Base-by-base conservation (phyloP, 2,888 invertebrate genomes). In the Halictus quadricinctus region DNA sequence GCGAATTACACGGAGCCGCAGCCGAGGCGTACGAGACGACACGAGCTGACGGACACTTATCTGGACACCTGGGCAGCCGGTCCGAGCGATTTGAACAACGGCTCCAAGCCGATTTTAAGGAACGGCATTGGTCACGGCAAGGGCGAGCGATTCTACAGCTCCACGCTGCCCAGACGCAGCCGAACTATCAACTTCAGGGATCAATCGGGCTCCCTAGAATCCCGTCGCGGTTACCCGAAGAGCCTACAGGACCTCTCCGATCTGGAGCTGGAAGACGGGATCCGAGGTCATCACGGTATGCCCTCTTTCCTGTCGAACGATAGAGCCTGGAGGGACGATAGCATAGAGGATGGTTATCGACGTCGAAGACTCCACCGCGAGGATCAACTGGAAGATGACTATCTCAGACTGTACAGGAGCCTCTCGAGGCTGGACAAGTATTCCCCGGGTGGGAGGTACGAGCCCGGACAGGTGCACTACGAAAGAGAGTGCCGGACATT, bases 401-500 rank as follows among this genome's bases (percentile, higher is more conserved):
- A 93, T 78, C 87, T 90, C 50, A 92, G 86, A 58, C 88, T 94
- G 2, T 92, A 91, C 79, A 89, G 91, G 18, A 93, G 90, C 72
- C 80, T 93, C 74, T 91, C 93, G 54, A 91, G 89, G 75, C 83
- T 92, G 36, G 91, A 93, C 72, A 89, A 82, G 21, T 89, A 90
- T 50, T 85, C 91, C 48, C 88, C 91, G 25, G 87, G 84, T 54
- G 82, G 83, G 6, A 92, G 90, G 77, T 92, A 92, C 83, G 91
- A 92, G 72, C 94, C 94, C 1, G 94, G 94, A 12, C 92, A 93
- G 88, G 94, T 94, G 79, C 94, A 93, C 77, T 94, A 94, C 88
- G 94, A 94, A 84, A 92, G 94, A 43, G 94, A 94, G 85, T 94
- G 94, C 90, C 91, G 94, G 85, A 93, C 94, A 58, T 94, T 94